These are phyloP conservation scores for Dermatemys mawii DNA, from an alignment of 2,113 vertebrate genomes.

Conservation along the genomic window DNA sequence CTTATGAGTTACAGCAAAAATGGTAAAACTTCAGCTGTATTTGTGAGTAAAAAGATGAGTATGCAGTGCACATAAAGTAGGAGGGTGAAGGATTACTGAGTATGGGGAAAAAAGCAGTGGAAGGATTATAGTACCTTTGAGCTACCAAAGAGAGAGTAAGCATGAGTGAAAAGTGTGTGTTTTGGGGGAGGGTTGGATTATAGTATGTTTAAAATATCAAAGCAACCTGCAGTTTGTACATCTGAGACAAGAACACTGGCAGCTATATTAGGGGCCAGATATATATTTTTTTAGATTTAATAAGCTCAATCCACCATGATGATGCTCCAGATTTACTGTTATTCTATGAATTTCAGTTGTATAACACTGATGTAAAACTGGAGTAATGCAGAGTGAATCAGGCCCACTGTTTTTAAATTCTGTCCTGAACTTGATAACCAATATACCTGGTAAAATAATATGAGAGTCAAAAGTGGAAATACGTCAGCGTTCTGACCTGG, in stretches of 20 bases:
- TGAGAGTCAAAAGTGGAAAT: too few relatives aligned
- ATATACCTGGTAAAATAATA: too few relatives aligned
- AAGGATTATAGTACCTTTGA: neutral
- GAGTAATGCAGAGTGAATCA: too few relatives aligned
- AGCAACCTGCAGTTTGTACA: neutral
- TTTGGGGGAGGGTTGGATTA: neutral
- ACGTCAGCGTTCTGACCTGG: too few relatives aligned
- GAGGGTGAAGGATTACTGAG: neutral
- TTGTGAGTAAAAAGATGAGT: neutral
- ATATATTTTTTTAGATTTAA: neutral
- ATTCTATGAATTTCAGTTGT: too few relatives aligned
- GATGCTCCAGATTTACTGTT: too few relatives aligned
- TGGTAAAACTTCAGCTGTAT: neutral
- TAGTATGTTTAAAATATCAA: neutral
- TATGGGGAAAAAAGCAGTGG: neutral
- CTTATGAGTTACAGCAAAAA: neutral
- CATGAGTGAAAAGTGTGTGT: neutral
- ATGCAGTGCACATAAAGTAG: rapidly evolving
- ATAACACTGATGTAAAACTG: too few relatives aligned
- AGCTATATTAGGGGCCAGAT: too few relatives aligned
- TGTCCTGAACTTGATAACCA: too few relatives aligned
- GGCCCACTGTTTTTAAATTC: too few relatives aligned
- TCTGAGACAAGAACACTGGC: too few relatives aligned
- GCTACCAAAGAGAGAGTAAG: neutral
- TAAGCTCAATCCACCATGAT: neutral